Evolutionary conservation across 2,113 vertebrate species (phyloP).

Genomic region (Lamprologus tigripictilis): DNA sequence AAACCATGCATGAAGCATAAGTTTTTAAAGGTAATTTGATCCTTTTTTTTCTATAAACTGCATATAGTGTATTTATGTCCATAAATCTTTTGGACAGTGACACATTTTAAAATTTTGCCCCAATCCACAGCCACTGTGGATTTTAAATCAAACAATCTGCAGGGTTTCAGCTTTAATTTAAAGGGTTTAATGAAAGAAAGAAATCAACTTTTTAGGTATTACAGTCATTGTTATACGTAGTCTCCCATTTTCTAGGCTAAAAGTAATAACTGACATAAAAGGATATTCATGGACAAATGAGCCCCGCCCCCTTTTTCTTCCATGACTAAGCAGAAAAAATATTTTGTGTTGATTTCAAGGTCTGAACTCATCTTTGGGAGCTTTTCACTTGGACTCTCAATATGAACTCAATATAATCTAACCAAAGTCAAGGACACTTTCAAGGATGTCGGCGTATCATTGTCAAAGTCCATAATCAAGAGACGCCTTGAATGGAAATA

Average conservation of each 20-base stretch:
- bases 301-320: neutral
- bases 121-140: neutral
- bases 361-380: neutral
- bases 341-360: neutral
- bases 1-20: neutral
- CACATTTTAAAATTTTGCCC: neutral
- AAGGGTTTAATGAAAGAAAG: neutral
- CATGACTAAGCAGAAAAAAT: neutral
- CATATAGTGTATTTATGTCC: neutral
- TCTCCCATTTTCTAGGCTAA: neutral
- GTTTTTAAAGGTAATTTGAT: neutral
- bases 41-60: neutral
- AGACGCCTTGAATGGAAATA: neutral
- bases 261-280: neutral
- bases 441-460: accelerated
- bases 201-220: neutral
- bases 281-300: neutral
- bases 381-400: neutral
- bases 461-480: neutral
- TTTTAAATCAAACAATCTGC: neutral
- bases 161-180: neutral
- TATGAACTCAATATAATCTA: neutral
- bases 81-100: neutral
- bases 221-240: neutral
- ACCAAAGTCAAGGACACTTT: neutral